phyloP scores from a whole-genome alignment of 2,797 vertebrate genomes.

The Peromyscus aztecus region DNA sequence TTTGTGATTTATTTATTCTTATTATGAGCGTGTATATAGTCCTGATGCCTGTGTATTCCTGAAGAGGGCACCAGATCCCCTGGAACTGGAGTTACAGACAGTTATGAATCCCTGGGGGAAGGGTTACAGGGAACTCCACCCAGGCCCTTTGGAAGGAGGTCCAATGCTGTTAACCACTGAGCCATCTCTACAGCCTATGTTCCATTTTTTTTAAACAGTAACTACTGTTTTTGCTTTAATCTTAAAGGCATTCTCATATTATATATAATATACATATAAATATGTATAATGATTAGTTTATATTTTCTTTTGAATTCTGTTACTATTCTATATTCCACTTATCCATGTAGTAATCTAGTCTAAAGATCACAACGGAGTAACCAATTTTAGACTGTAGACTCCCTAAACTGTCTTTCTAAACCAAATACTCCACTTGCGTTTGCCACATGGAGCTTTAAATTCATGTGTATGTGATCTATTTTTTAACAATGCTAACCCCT shows the following conservation, averaged over 20 bases:
- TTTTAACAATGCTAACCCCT: background rate
- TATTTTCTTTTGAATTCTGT: background rate
- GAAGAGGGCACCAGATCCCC: background rate
- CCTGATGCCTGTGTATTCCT: background rate
- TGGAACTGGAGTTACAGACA: background rate
- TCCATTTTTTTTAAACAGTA: background rate
- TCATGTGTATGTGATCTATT: background rate
- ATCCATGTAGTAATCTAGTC: background rate
- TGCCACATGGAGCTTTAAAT: slow-evolving; percentile 26
- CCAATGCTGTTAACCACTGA: background rate
- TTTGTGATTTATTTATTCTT: too few relatives aligned
- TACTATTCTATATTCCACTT: background rate
- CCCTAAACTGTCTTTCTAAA: slow-evolving; percentile 34
- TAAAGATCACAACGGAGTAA: background rate
- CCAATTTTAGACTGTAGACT: background rate
- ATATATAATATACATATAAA: background rate
- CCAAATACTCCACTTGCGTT: slow-evolving; percentile 14
- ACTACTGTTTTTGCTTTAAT: slow-evolving; percentile 4
- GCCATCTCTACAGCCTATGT: background rate
- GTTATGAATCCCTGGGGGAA: background rate
- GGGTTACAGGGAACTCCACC: background rate
- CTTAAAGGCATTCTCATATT: background rate
- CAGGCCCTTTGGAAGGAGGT: fast-evolving
- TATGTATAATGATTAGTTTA: background rate
- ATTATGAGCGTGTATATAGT: background rate